A percentile compares a stretch with the other conserved stretches of the same genome.
Conservation (phyloP, 1,140 invertebrate genomes). For the Ostrea edulis region DNA sequence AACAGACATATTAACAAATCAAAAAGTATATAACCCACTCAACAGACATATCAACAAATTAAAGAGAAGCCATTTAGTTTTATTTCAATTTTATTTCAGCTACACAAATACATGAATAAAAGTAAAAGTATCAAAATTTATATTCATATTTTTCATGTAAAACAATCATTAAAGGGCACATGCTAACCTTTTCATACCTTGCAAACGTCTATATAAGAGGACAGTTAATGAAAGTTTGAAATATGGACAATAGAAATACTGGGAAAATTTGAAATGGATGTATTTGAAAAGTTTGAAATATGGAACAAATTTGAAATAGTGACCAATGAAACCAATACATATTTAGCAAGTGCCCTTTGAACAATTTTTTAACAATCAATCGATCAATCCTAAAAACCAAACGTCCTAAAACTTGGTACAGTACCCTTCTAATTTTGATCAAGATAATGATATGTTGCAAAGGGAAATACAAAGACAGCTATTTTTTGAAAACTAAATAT, state of each 20-base stretch:
- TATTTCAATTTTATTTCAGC: constrained; percentile 24
- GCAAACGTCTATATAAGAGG: not conserved
- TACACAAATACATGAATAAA: constrained; percentile 34
- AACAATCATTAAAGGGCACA: not conserved
- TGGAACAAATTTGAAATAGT: not conserved
- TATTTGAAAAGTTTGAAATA: not conserved
- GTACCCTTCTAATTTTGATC: not conserved
- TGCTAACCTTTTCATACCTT: not conserved
- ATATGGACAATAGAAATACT: not conserved
- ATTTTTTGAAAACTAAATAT: not conserved
- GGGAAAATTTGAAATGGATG: not conserved
- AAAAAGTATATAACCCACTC: not conserved
- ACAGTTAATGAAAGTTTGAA: not conserved
- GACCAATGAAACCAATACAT: not conserved
- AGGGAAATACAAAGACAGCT: not conserved
- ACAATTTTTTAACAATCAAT: not conserved
- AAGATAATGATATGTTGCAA: not conserved
- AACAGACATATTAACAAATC: too few relatives aligned
- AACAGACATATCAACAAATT: not conserved
- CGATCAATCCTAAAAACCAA: not conserved
- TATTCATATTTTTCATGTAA: not conserved
- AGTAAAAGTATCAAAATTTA: constrained; percentile 22
- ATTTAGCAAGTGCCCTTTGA: constrained; percentile 7
- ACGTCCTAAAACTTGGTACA: not conserved
- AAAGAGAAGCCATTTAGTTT: not conserved